A percentile compares a stretch with the other conserved stretches of the same genome.
phyloP scores from a whole-genome alignment of 1,140 invertebrate species.

The Marisa cornuarietis region DNA sequence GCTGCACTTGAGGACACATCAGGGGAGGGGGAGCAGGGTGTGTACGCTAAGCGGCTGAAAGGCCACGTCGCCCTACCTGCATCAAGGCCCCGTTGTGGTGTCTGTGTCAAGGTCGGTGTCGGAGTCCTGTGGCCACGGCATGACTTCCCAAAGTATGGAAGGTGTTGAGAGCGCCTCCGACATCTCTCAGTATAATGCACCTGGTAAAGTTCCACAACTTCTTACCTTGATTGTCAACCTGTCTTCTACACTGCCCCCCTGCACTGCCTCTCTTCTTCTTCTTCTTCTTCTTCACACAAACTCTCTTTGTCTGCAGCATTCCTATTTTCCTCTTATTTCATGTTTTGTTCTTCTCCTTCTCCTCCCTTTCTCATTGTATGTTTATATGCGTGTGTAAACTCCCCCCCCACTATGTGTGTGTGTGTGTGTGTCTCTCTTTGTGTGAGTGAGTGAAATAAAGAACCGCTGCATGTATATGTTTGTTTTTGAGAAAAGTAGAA shows the following conservation, averaged over 20 bases:
- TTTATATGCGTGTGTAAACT: too few species aligned
- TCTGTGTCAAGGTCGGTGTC: not conserved
- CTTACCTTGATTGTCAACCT: not conserved
- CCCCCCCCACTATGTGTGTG: too few species aligned
- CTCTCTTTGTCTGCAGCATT: not conserved
- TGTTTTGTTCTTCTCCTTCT: not conserved
- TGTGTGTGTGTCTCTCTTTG: too few species aligned
- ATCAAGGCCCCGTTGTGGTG: not conserved
- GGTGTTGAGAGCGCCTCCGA: too few species aligned
- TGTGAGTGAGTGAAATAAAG: too few species aligned
- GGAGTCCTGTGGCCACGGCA: not conserved
- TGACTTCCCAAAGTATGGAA: too few species aligned
- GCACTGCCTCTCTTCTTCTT: constrained; percentile 1
- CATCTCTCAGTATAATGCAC: not conserved
- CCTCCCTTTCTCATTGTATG: not conserved
- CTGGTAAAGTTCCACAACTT: not conserved
- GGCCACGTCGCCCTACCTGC: not conserved
- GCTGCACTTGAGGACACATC: too few species aligned
- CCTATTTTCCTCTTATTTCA: not conserved
- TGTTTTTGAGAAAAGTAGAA: too few species aligned
- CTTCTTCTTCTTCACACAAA: not conserved
- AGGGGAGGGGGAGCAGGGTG: too few species aligned
- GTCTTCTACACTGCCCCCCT: not conserved
- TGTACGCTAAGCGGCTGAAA: too few species aligned
- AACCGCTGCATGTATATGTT: too few species aligned